phyloP scores from a whole-genome alignment of 2,888 invertebrate genomes.

The Tromatobia lineatoria region DNA sequence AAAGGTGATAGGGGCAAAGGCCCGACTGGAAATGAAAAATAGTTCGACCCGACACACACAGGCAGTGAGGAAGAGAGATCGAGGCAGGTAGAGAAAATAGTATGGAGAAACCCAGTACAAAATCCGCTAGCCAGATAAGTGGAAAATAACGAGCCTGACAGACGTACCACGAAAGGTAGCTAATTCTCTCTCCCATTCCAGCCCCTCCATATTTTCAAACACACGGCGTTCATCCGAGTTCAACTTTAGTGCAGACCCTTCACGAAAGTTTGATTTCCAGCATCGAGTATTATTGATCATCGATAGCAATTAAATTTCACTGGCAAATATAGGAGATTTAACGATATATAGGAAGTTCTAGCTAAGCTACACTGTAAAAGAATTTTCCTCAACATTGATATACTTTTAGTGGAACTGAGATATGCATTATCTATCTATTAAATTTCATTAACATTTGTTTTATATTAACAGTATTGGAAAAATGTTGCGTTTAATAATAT shows the following conservation, averaged over 20 bases:
- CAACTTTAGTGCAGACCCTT: not conserved
- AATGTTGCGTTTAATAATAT: no score
- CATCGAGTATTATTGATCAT: constrained; percentile 37
- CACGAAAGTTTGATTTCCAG: constrained; percentile 25
- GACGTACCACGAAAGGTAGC: constrained; percentile 74
- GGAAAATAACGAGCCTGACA: constrained; percentile 78
- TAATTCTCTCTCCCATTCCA: constrained; percentile 74
- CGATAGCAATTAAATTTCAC: constrained; percentile 35
- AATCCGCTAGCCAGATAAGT: constrained; percentile 72
- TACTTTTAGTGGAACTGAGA: no score
- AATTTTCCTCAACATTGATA: no score
- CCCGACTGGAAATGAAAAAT: constrained; percentile 76
- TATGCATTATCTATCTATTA: no score
- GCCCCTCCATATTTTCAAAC: constrained; percentile 20
- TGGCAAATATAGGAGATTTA: not conserved
- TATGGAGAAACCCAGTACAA: constrained; percentile 64
- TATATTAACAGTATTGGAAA: no score
- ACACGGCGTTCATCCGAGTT: constrained; percentile 18
- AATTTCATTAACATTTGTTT: no score
- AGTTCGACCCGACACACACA: constrained; percentile 68
- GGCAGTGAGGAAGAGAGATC: constrained; percentile 18
- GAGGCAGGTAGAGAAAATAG: constrained; percentile 1
- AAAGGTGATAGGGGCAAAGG: constrained; percentile 68
- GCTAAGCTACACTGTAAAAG: not conserved
- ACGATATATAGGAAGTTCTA: not conserved